A percentile compares a stretch with the other conserved stretches of the same genome.
phyloP scores from a whole-genome alignment of 2,888 invertebrate genomes.

The Falcaria lacertinaria region DNA sequence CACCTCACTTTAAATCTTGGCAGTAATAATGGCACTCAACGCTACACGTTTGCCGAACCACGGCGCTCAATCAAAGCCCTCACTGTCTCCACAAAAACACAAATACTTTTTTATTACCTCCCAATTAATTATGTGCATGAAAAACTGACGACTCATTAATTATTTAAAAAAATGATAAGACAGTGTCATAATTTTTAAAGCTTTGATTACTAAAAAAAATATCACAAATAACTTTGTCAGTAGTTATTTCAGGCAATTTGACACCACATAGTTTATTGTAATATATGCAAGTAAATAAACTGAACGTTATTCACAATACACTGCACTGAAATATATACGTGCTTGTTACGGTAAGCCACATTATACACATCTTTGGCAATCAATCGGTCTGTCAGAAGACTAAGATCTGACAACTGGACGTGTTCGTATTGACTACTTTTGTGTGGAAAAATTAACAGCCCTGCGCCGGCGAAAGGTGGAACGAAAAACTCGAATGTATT shows the following conservation, averaged over 20 bases:
- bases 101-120: slow-evolving; percentile 5
- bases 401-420: neutral
- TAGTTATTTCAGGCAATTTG: slow-evolving; percentile 32
- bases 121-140: neutral
- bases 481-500: no score
- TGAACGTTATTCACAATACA: neutral
- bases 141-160: neutral
- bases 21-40: slow-evolving; percentile 67
- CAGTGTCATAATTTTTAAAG: slow-evolving; percentile 33
- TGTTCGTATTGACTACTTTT: no score
- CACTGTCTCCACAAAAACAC: slow-evolving; percentile 1
- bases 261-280: slow-evolving; percentile 15
- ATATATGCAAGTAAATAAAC: neutral
- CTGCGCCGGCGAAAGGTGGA: no score
- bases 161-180: slow-evolving; percentile 27
- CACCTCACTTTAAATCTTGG: slow-evolving; percentile 67
- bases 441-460: no score
- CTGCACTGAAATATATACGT: neutral
- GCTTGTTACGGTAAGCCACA: no score
- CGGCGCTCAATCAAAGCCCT: slow-evolving; percentile 29
- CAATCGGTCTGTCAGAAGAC: neutral
- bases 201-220: slow-evolving; percentile 44
- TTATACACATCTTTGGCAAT: neutral
- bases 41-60: slow-evolving; percentile 27
- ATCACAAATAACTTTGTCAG: slow-evolving; percentile 57